A percentile compares a stretch with the other conserved stretches of the same genome.
phyloP scores from a whole-genome alignment of 2,113 vertebrate genomes.

The Stigmatopora argus region DNA sequence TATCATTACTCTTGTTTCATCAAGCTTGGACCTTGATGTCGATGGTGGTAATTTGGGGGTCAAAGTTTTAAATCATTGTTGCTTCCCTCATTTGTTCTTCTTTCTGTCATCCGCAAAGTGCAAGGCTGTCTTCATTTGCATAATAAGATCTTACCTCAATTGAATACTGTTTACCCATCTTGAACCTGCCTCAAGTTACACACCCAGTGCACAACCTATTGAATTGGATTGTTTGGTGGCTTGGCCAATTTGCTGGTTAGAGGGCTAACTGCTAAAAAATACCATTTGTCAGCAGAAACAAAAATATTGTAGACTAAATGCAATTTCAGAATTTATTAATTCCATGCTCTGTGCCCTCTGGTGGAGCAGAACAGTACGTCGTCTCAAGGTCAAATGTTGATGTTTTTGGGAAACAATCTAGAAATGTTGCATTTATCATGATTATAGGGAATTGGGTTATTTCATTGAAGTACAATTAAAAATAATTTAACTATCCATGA shows the following conservation, averaged over 20 bases:
- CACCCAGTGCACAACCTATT: constrained; percentile 4
- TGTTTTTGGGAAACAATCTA: constrained; percentile 17
- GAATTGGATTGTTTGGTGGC: background rate
- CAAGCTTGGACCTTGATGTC: constrained; percentile 29
- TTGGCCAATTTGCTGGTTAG: constrained; percentile 19
- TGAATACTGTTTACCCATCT: constrained; percentile 38
- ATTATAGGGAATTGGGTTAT: constrained; percentile 21
- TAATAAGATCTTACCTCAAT: constrained; percentile 53
- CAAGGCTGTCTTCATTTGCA: constrained; percentile 53
- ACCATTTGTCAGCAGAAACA: constrained; percentile 57
- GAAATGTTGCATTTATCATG: constrained; percentile 13
- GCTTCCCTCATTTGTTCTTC: constrained; percentile 23
- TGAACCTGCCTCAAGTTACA: constrained; percentile 9
- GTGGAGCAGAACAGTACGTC: constrained; percentile 60
- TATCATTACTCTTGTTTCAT: constrained; percentile 44
- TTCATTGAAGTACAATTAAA: constrained; percentile 15
- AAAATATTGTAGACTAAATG: constrained; percentile 56
- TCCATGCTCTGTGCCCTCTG: constrained; percentile 46
- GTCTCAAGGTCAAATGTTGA: constrained; percentile 47
- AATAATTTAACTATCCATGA: background rate
- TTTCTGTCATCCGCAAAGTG: constrained; percentile 11
- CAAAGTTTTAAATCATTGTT: constrained; percentile 40
- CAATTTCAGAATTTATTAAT: constrained; percentile 68
- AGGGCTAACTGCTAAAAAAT: constrained; percentile 32
- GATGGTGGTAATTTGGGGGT: constrained; percentile 39